Conservation (phyloP, 1,140 invertebrate genomes). For the Spodoptera litura region DNA sequence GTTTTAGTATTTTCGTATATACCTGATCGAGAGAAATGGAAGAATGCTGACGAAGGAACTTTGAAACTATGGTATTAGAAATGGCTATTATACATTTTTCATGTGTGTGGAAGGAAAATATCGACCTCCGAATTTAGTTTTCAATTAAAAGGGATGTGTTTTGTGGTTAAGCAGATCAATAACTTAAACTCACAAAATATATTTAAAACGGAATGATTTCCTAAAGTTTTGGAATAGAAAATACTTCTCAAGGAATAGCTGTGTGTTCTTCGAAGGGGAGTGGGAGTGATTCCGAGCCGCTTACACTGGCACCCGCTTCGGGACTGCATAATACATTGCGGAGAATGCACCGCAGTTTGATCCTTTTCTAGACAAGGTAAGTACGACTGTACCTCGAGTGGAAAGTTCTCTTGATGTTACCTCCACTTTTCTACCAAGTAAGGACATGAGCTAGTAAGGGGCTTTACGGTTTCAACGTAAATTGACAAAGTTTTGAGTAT, state of each 20-base stretch:
- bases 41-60: conserved; percentile 14
- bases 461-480: conserved; percentile 80
- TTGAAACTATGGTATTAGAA: background rate
- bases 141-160: too few relatives aligned
- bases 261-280: conserved; percentile 69
- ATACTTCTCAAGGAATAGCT: conserved; percentile 68
- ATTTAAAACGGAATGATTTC: conserved; percentile 66
- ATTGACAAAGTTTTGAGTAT: conserved; percentile 83
- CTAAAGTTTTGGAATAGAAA: conserved; percentile 71
- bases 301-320: conserved; percentile 71
- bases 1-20: conserved; percentile 31
- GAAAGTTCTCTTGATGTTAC: conserved; percentile 82
- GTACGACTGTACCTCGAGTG: conserved; percentile 72
- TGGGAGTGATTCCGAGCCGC: conserved; percentile 77
- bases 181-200: conserved; percentile 64
- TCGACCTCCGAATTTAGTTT: too few relatives aligned
- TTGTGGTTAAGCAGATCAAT: background rate
- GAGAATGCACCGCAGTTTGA: conserved; percentile 84
- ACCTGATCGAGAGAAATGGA: conserved; percentile 34
- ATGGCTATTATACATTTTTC: background rate
- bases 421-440: conserved; percentile 79
- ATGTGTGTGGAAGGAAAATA: background rate
- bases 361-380: conserved; percentile 84
- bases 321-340: conserved; percentile 84
- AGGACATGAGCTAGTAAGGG: conserved; percentile 77